Base-by-base conservation (phyloP, 1,140 invertebrate species). In the Lordiphosa mommai region DNA sequence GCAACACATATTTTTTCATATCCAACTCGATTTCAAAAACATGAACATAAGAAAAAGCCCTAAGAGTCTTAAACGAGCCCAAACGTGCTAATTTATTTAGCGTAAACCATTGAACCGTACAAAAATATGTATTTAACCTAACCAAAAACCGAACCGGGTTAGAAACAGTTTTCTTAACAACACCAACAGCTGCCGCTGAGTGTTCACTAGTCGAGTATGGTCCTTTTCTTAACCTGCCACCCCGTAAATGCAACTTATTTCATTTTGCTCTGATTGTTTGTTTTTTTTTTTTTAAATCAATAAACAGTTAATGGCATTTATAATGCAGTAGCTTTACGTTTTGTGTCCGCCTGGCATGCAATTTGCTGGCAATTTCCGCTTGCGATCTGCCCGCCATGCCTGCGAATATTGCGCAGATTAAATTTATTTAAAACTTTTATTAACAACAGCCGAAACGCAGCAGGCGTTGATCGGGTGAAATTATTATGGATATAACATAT, bases 371-470 rank as follows among this genome's bases (percentile, higher is more conserved):
- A 67, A 82, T 80, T 80, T 80, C 65, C 74, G 65, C 46, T 51
- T 51, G 46, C 66, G 38, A 34, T 56, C 63, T 29, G 27, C 51
- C 59, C 40, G 37, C 13, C 10, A 43, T 43, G 27, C 27, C 40
- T 68, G 63, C 73, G 65, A 69, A 80, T 59, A 79, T 79, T 53
- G 65, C 58, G 43, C 65, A 74, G 67, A 82, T 80, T 80, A 74
- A 82, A 80, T 82, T 67, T 61, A 82, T 82, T 80, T 82, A 65
- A 80, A 82, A 79, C 74, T 71, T 66, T 61, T 70, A 74, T 70
- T 61, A 74, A 74, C 48, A 66, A n/a, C 60, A 72, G 74, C n/a
- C n/a, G n/a, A n/a, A n/a, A n/a, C n/a, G n/a, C 50, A 29, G 49
- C 58, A 59, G 34, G 36, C 43, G 61, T n/a, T n/a, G n/a, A n/a